Base-by-base conservation (phyloP, 2,888 invertebrate species). In the Drosophila suboccidentalis region DNA sequence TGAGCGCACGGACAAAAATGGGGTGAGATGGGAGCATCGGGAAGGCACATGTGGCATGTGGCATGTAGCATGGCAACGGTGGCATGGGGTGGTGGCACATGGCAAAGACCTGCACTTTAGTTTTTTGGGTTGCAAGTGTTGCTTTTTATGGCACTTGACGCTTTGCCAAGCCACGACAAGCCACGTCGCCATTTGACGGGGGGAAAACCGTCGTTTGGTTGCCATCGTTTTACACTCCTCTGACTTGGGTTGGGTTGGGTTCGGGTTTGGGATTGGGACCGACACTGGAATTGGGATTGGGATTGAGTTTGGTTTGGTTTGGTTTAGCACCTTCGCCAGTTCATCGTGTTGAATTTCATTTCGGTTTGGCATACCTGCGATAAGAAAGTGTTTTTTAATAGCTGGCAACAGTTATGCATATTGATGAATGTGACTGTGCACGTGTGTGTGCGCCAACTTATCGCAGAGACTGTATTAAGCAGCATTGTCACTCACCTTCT, bases 121-220 rank as follows among this genome's bases (percentile, higher is more conserved):
- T 82, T 87, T 87, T 89, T 85, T 74, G 87, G 89, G 75, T 84
- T 89, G 89, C 87, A 84, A 89, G 84, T 87, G 87, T 84, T 83
- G 75, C 60, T 78, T 86, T 89, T 89, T 89, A 85, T 87, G 89
- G 84, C 79, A 89, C 84, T 85, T 85, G 84, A 85, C 84, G 87
- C 84, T 68, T 60, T 71, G 89, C 86, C 84, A 83, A 32, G 71
- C 72, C 38, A 60, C 54, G 70, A 69, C 53, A 83, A 32, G 67
- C 72, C 38, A 60, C 54, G 70, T 69, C 54, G 32, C 73, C 79
- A 79, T 77, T 85, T 80, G 72, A 54, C 60, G 65, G 68, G 50
- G 17, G 55, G 57, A 57, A 47, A 43, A 22, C 34, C 50, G 26
- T 49, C 36, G 39, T 36, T 49, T 47, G 57, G 36, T 43, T 58